Evolutionary conservation across 1,140 invertebrate genomes (phyloP).

Genomic region (Heterodera schachtii): DNA sequence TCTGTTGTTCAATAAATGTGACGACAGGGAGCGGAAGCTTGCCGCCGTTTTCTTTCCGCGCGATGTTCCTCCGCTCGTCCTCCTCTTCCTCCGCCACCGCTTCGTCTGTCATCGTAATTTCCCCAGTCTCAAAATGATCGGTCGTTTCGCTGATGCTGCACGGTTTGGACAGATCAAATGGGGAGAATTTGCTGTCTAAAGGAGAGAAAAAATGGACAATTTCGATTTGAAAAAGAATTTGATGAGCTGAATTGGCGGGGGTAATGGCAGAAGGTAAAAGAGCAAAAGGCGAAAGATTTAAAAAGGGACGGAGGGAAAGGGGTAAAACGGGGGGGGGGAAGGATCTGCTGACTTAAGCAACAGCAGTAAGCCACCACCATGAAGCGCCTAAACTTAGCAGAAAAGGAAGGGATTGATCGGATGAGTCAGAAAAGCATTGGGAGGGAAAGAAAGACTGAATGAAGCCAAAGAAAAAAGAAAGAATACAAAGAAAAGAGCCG

Average conservation of each 20-base stretch:
- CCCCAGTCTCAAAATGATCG: constrained; percentile 13
- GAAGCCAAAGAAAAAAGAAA: neutral
- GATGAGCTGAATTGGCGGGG: neutral
- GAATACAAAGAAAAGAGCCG: neutral
- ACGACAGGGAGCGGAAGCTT: neutral
- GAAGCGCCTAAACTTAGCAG: neutral
- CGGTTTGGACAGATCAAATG: neutral
- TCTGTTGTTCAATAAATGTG: neutral
- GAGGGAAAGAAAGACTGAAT: neutral
- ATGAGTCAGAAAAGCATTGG: neutral
- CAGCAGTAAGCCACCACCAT: neutral
- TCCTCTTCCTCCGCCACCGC: constrained; percentile 10
- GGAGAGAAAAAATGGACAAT: neutral
- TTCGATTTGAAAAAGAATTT: neutral
- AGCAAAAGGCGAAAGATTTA: neutral
- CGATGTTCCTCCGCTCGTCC: neutral
- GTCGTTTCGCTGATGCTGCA: constrained; percentile 11
- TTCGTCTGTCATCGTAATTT: constrained; percentile 6
- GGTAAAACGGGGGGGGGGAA: neutral
- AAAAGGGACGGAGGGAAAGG: neutral
- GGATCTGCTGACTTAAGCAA: neutral
- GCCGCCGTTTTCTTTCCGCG: neutral
- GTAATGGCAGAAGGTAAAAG: neutral
- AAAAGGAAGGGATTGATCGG: constrained; percentile 12
- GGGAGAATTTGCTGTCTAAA: neutral